Percentiles rank a stretch among this genome's conserved stretches.
These are phyloP conservation scores for Rana temporaria DNA, from an alignment of 2,113 vertebrate species.

Conservation along the genomic window DNA sequence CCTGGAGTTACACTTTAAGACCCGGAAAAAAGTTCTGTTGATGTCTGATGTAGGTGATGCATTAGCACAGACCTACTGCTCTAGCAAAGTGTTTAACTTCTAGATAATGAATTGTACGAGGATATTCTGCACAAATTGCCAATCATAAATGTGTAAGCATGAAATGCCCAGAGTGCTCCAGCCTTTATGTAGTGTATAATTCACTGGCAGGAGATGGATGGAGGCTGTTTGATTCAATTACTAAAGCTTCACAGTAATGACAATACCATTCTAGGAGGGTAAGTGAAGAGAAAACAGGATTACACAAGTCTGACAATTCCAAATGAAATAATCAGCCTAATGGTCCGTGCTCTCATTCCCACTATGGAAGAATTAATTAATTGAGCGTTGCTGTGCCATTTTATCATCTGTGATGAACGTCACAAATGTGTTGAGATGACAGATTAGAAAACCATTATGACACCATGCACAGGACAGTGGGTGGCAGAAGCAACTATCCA, in stretches of 20 bases:
- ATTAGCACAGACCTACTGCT: background rate
- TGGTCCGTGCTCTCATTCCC: conserved; percentile 67
- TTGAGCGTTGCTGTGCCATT: conserved; percentile 63
- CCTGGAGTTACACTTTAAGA: no score
- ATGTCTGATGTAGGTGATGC: background rate
- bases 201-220: conserved; percentile 61
- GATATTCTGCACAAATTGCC: conserved; percentile 40
- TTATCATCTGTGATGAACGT: conserved; percentile 62
- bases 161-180: conserved; percentile 48
- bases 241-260: conserved; percentile 65
- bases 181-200: conserved; percentile 55
- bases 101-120: conserved; percentile 25
- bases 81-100: background rate
- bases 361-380: conserved; percentile 70
- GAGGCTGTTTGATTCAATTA: conserved; percentile 63
- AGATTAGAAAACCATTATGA: conserved; percentile 42
- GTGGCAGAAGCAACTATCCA: no score
- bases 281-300: conserved; percentile 74
- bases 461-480: background rate
- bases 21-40: no score
- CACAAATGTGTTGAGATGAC: conserved; percentile 61
- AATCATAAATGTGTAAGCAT: conserved; percentile 37
- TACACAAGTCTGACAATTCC: conserved; percentile 71
- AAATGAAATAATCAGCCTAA: conserved; percentile 69
- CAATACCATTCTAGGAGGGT: conserved; percentile 69